These are phyloP conservation scores for Paramacrobiotus metropolitanus DNA, from an alignment of 1,140 invertebrate genomes.

Conservation along the genomic window DNA sequence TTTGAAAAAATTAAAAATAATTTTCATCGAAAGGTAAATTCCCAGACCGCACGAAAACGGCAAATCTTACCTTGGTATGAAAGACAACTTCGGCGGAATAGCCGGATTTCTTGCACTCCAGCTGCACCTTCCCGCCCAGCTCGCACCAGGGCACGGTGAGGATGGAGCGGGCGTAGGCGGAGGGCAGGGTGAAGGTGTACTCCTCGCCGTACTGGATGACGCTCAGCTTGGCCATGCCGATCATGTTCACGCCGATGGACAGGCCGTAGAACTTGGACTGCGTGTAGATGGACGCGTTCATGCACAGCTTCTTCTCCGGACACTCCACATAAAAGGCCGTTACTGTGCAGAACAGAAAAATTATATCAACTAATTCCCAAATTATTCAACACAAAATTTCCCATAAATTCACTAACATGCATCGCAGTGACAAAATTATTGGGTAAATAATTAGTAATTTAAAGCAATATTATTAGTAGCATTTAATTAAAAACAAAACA, in stretches of 20 bases:
- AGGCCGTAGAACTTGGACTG: conserved; percentile 92
- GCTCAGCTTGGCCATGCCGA: conserved; percentile 42
- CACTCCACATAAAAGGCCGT: conserved; percentile 94
- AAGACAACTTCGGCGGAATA: conserved; percentile 72
- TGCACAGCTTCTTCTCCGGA: conserved; percentile 60
- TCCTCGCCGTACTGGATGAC: conserved; percentile 63
- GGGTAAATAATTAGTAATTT: too few relatives aligned
- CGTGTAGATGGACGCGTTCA: conserved; percentile 84
- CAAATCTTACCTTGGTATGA: conserved; percentile 51
- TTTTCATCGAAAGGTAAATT: too few relatives aligned
- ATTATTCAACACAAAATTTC: too few relatives aligned
- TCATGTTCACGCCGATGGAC: conserved; percentile 45
- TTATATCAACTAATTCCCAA: too few relatives aligned
- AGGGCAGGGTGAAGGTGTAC: conserved; percentile 78
- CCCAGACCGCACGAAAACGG: too few relatives aligned
- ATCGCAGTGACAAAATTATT: too few relatives aligned
- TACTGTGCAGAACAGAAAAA: conserved; percentile 34
- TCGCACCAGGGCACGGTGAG: conserved; percentile 90
- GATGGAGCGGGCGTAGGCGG: conserved; percentile 82
- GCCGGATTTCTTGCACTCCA: conserved; percentile 67
- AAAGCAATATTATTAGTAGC: too few relatives aligned
- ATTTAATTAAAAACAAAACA: too few relatives aligned
- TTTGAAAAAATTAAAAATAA: too few relatives aligned
- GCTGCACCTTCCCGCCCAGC: conserved; percentile 61
- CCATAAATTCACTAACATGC: too few relatives aligned